Percentiles rank a stretch among this genome's conserved stretches.
phyloP scores from a whole-genome alignment of 2,113 vertebrate genomes.

The Malurus alboscapulatus region DNA sequence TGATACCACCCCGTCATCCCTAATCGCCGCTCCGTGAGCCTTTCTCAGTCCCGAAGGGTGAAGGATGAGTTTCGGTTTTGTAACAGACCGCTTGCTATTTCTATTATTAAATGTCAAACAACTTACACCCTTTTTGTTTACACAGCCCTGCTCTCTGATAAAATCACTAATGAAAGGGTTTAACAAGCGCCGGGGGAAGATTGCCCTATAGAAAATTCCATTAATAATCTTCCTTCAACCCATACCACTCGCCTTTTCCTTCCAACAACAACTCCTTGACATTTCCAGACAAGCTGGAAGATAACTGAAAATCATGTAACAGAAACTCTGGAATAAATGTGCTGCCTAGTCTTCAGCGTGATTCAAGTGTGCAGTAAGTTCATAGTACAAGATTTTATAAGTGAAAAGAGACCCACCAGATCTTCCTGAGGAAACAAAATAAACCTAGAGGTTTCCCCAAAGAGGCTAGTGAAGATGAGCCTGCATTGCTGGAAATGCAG shows the following conservation, averaged over 20 bases:
- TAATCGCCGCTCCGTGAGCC: not conserved
- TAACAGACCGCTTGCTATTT: not conserved
- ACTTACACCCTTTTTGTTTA: not conserved
- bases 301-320: not conserved
- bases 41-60: not conserved
- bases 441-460: not conserved
- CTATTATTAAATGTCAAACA: not conserved
- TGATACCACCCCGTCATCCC: not conserved
- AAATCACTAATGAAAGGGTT: conserved; percentile 5
- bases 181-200: not conserved
- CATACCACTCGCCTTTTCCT: not conserved
- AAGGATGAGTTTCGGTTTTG: not conserved
- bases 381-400: not conserved
- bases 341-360: not conserved
- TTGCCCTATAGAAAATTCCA: not conserved
- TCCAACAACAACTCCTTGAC: not conserved
- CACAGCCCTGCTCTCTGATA: not conserved
- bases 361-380: not conserved
- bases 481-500: not conserved
- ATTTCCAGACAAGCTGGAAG: not conserved
- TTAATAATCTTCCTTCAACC: not conserved
- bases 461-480: not conserved
- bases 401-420: not conserved
- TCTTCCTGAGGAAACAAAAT: not conserved
- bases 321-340: not conserved